Base-by-base conservation (phyloP, 2,113 vertebrate species). In the Syngnathus typhle region DNA sequence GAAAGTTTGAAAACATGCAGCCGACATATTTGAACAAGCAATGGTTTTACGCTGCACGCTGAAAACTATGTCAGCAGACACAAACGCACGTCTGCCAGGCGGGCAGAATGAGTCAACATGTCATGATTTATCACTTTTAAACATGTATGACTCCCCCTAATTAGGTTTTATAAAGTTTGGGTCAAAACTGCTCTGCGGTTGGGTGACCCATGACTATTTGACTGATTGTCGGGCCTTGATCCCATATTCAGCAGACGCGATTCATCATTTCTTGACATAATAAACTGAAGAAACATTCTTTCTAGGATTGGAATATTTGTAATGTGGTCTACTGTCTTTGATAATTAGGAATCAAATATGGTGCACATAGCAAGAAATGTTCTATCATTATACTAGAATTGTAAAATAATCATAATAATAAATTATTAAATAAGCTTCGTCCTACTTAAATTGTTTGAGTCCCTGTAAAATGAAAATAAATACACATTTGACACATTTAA, bases 21-120 rank as follows among this genome's bases (percentile, higher is more conserved):
- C 51, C 49, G n/a, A 72, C 41, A 68, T 32, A 52, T 43, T 64
- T 39, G 41, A 64, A 55, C 46, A 65, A n/a, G 60, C 68, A 73
- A 21, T 58, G 16, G 55, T 58, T 58, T 58, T 59, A 63, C 51
- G 67, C 36, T 13, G 27, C 27, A 32, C 41, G 19, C 23, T 37
- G 8, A 7, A 44, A 47, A 37, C 9, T 21, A 43, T 23, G 39
- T 43, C 60, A 62, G 46, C 7, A 51, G 43, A 46, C 23, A 16
- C 23, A 12, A 6, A 32, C 13, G 7, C 16, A 47, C 52, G 19
- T 60, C 23, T 38, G 27, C 76, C 74, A 67, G 37, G 47, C 52
- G 72, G 59, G 12, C 69, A 74, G 69, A 80, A 64, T 83, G 80
- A 85, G 85, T 85, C 81, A 87, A 83, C 82, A 80, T 80, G 82